Base-by-base conservation (phyloP, 2,797 vertebrate genomes). In the Aselliscus stoliczkanus region DNA sequence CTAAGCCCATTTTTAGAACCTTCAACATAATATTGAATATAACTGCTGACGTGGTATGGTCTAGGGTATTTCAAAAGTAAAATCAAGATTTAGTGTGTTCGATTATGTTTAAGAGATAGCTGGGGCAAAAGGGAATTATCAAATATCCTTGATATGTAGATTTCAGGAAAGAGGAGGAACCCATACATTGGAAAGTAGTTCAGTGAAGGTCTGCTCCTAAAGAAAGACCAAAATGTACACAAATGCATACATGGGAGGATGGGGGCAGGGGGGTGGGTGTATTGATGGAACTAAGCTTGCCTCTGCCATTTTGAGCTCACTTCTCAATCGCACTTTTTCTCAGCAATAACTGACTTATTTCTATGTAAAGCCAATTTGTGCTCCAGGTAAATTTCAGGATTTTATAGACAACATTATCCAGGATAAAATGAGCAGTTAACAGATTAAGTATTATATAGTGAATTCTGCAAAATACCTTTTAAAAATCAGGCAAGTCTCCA, bases 401-500 rank as follows among this genome's bases (percentile, higher is more conserved):
- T 88, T 90, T 67, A 83, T 29, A 65, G 58, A 94, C 34, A 58
- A 34, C 6, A 83, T 85, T 58, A 90, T 92, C 37, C 18, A 64
- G 25, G n/a, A 93, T 31, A 96, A 81, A 94, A 67, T 65, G 44
- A 87, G n/a, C 69, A 79, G 67, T 54, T 88, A 70, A 70, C 29
- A 79, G 65, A 79, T 85, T 84, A 76, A 56, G 3, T 64, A 90
- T 80, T 82, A 85, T 29, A 79, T 25, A 25, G 56, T 6, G 64
- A 85, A 42, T 92, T 62, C 54, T 92, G 44, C 90, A 80, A 96
- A 95, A 62, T 39, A 13, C 10, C 47, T 92, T 82, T 95, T 58
- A 88, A 96, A 95, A 76, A 52, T 75, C 82, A 95, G 27, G 44
- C 72, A 79, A 88, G 21, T 50, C 29, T 90, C 47, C 39, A 23